phyloP scores from a whole-genome alignment of 2,888 invertebrate genomes.

The Andrena bucephala region DNA sequence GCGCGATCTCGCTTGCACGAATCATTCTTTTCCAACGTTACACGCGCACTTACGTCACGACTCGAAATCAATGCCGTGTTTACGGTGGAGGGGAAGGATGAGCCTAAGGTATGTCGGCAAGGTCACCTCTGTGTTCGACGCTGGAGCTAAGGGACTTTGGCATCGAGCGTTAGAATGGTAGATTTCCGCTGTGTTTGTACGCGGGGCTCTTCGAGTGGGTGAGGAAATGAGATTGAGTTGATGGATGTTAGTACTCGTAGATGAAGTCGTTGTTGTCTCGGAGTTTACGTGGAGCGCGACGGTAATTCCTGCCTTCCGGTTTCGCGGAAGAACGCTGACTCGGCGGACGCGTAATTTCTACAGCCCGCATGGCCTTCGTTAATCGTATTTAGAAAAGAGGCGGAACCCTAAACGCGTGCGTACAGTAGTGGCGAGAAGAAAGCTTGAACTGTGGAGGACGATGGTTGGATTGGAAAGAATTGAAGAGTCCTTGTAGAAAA shows the following conservation, averaged over 20 bases:
- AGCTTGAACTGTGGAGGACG: no score
- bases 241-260: background rate
- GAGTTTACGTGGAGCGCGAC: background rate
- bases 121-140: slow-evolving; percentile 6
- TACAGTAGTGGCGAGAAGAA: background rate
- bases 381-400: slow-evolving; percentile 21
- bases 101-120: slow-evolving; percentile 26
- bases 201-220: background rate
- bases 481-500: no score
- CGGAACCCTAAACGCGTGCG: background rate
- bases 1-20: slow-evolving; percentile 4
- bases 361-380: slow-evolving; percentile 27
- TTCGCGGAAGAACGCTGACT: slow-evolving; percentile 8
- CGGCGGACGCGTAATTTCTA: slow-evolving; percentile 26
- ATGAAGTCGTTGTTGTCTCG: background rate
- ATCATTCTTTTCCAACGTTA: slow-evolving; percentile 13
- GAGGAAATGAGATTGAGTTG: background rate
- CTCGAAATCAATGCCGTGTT: slow-evolving; percentile 34
- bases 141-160: background rate
- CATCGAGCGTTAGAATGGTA: background rate
- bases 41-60: slow-evolving; percentile 50
- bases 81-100: slow-evolving; percentile 30
- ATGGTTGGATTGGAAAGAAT: no score
- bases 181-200: background rate
- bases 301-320: slow-evolving; percentile 20